phyloP scores from a whole-genome alignment of 1,140 invertebrate species.

The Andrena cerasifolii region DNA sequence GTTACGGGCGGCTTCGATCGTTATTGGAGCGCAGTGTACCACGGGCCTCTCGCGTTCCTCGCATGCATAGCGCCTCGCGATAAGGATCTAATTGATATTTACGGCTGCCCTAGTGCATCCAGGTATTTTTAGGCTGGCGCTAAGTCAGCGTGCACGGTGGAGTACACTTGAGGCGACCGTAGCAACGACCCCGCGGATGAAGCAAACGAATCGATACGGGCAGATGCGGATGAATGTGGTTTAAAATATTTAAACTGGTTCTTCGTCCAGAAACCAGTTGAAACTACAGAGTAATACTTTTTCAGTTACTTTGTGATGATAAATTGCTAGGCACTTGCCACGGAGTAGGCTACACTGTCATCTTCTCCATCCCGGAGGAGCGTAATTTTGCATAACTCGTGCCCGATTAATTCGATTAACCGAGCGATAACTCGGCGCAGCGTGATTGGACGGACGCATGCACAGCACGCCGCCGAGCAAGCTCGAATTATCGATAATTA shows the following conservation, averaged over 20 bases:
- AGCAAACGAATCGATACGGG: neutral
- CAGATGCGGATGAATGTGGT: neutral
- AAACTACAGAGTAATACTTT: no score
- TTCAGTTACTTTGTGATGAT: no score
- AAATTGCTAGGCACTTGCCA: no score
- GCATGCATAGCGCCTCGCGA: constrained; percentile 10
- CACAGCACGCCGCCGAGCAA: neutral
- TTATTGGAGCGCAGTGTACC: constrained; percentile 18
- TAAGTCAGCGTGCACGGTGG: constrained; percentile 36
- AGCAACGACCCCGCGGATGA: constrained; percentile 18
- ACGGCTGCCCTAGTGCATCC: constrained; percentile 30
- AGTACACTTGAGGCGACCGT: constrained; percentile 17
- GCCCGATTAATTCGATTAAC: constrained; percentile 22
- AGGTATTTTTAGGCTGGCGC: constrained; percentile 48
- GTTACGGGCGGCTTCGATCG: constrained; percentile 13
- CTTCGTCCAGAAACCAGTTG: neutral
- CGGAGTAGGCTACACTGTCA: neutral
- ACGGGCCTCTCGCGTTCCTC: constrained; percentile 14
- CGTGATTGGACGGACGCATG: constrained; percentile 7
- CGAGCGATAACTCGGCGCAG: neutral
- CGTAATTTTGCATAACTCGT: neutral
- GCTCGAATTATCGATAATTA: constrained; percentile 47
- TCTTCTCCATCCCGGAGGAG: neutral
- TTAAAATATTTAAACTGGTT: neutral
- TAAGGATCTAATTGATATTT: constrained; percentile 57